phyloP scores from a whole-genome alignment of 2,113 vertebrate species.

The Pluvialis apricaria region DNA sequence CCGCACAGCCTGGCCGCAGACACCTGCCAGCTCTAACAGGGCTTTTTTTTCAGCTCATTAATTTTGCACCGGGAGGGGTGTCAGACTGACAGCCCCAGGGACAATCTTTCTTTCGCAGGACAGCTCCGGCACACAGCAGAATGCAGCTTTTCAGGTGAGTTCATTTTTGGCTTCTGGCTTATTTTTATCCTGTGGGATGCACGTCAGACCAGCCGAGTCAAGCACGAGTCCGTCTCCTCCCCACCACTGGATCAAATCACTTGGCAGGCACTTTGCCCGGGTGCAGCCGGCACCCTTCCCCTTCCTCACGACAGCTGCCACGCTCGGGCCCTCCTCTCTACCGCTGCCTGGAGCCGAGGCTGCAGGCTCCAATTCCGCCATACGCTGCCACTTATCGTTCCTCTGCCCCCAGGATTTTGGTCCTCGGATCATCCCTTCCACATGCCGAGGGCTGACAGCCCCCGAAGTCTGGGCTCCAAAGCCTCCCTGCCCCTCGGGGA shows the following conservation, averaged over 20 bases:
- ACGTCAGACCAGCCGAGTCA: background rate
- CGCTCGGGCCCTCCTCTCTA: fast-evolving
- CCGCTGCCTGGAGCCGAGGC: background rate
- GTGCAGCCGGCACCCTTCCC: background rate
- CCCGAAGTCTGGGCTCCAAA: background rate
- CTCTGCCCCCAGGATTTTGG: background rate
- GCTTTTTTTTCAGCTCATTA: background rate
- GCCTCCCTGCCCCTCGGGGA: background rate
- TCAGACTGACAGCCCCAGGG: background rate
- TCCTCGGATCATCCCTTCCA: background rate
- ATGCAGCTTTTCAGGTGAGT: background rate
- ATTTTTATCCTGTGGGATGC: background rate
- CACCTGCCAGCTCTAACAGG: background rate
- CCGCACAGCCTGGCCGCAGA: fast-evolving
- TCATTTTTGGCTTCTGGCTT: background rate
- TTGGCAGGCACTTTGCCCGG: fast-evolving
- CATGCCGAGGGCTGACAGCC: fast-evolving
- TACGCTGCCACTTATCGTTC: fast-evolving
- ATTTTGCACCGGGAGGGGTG: background rate
- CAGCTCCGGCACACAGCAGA: background rate
- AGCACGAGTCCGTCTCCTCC: background rate
- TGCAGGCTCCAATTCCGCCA: background rate
- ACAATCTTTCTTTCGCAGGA: background rate
- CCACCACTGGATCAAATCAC: background rate
- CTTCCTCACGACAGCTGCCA: fast-evolving